Percentiles rank a stretch among this genome's conserved stretches.
These are phyloP conservation scores for Gonatopus flavifemur DNA, from an alignment of 1,140 invertebrate species.

Conservation along the genomic window DNA sequence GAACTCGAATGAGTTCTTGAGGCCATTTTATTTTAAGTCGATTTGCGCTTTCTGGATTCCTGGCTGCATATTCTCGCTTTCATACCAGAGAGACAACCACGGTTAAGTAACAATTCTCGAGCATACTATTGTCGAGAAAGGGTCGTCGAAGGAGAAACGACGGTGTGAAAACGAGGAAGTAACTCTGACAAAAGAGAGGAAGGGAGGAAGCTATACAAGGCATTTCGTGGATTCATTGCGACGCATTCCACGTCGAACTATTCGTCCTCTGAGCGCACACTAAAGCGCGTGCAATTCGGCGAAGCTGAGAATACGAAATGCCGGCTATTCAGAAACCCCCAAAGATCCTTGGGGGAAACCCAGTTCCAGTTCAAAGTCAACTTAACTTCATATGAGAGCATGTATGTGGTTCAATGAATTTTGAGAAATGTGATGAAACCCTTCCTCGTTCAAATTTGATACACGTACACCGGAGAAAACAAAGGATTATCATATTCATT, in stretches of 20 bases:
- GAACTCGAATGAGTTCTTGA: background rate
- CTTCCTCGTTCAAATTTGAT: too few relatives aligned
- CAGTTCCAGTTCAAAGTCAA: too few relatives aligned
- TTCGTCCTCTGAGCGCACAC: slow-evolving; percentile 35
- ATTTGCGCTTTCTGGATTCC: slow-evolving; percentile 10
- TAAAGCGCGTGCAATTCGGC: slow-evolving; percentile 34
- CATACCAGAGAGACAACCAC: background rate
- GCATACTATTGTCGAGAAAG: slow-evolving; percentile 22
- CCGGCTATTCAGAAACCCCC: slow-evolving; percentile 23
- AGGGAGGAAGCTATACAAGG: slow-evolving; percentile 10
- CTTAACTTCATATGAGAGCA: too few relatives aligned
- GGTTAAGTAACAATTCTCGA: slow-evolving; percentile 23
- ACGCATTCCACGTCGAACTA: slow-evolving; percentile 42
- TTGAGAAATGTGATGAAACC: too few relatives aligned
- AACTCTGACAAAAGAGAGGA: background rate
- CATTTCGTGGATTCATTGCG: slow-evolving; percentile 37
- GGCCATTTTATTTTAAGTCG: slow-evolving; percentile 16
- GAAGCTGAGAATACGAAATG: slow-evolving; percentile 14
- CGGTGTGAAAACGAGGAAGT: background rate
- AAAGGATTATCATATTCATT: too few relatives aligned
- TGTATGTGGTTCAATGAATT: too few relatives aligned
- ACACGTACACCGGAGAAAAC: too few relatives aligned
- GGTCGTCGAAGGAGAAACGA: slow-evolving; percentile 17
- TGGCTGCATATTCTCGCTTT: background rate
- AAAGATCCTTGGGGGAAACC: too few relatives aligned